Evolutionary conservation across 2,888 invertebrate genomes (phyloP), one percentile per base, ranked within the genome.

Genomic region (Euzetes globulus): DNA sequence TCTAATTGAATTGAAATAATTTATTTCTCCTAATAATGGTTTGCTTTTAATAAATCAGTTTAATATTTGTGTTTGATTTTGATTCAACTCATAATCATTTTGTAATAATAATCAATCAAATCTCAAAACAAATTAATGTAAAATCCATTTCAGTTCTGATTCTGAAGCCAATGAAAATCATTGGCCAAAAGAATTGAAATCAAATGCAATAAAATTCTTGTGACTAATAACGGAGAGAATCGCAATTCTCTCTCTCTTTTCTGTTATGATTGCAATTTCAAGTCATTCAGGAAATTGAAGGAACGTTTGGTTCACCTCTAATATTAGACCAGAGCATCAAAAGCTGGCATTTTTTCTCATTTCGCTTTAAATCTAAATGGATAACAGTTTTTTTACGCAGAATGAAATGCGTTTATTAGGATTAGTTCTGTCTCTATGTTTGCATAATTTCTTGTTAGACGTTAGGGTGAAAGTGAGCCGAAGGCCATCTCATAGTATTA

Each of bases 201-300:
- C 6, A 7, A 41, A 41, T 41, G 41, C 7, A 41, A 41, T 41
- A 11, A 41, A 41, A 41, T 41, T 41, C 41, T 41, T 41, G 41
- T 41, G 7, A 41, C 41, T 41, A 41, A 41, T 41, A 41, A 41
- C 11, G 13, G 41, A 11, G 9, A 33, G 5, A 27, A 60, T 5
- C 15, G 9, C 19, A 15, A 60, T 60, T 27, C 3, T 60, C 13
- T 7, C 6, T 27, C 15, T 22, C 60, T 19, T 19, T 1, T 27
- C 7, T 47, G 25, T 70, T 65, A 70, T 70, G 70, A 47, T 70
- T 70, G 45, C 63, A 65, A 65, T 65, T 33, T 65, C 27, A 17
- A 47, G 41, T 47, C n/a, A 25, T 70, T 47, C 70, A 70, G 70
- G 70, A 70, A 70, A 70, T 70, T 70, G 70, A 70, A 70, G 70